Percentiles rank a stretch among this genome's conserved stretches.
Conservation (phyloP, 1,140 invertebrate species). For the Ceratosolen solmsi region DNA sequence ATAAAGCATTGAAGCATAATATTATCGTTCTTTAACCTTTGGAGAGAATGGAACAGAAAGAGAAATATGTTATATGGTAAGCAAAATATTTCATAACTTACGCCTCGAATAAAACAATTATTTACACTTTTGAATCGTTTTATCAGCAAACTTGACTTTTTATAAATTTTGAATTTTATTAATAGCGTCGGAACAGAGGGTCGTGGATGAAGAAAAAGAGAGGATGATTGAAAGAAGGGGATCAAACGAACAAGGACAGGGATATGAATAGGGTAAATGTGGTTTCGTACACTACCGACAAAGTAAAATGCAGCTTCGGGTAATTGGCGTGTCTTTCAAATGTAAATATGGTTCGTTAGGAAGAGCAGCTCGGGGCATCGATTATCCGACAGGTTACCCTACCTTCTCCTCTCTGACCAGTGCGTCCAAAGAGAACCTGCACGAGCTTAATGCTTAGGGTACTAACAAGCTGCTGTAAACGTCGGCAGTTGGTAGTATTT, state of each 20-base stretch:
- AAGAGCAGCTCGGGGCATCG: slow-evolving; percentile 52
- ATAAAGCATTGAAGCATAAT: too few relatives aligned
- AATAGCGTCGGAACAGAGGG: background rate
- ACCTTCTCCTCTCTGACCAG: slow-evolving; percentile 34
- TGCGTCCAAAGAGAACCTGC: background rate
- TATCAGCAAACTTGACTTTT: too few relatives aligned
- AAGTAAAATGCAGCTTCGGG: slow-evolving; percentile 62
- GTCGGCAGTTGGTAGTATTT: too few relatives aligned
- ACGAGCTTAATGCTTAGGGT: slow-evolving; percentile 1
- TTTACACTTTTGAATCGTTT: too few relatives aligned
- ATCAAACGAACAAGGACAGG: background rate
- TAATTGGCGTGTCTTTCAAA: slow-evolving; percentile 69
- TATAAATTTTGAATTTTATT: too few relatives aligned
- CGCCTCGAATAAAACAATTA: too few relatives aligned
- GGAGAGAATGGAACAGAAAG: too few relatives aligned
- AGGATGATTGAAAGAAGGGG: too few relatives aligned
- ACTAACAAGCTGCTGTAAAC: background rate
- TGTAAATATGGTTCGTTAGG: slow-evolving; percentile 69
- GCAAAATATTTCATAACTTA: too few relatives aligned
- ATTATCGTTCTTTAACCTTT: too few relatives aligned
- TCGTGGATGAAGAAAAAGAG: background rate
- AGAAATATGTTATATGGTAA: too few relatives aligned
- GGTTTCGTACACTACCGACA: slow-evolving; percentile 57
- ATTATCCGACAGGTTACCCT: slow-evolving; percentile 49
- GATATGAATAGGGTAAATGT: slow-evolving; percentile 21